Evolutionary conservation across 2,888 invertebrate species (phyloP), one percentile per base, ranked within the genome.

Genomic region (Platynereis dumerilii): DNA sequence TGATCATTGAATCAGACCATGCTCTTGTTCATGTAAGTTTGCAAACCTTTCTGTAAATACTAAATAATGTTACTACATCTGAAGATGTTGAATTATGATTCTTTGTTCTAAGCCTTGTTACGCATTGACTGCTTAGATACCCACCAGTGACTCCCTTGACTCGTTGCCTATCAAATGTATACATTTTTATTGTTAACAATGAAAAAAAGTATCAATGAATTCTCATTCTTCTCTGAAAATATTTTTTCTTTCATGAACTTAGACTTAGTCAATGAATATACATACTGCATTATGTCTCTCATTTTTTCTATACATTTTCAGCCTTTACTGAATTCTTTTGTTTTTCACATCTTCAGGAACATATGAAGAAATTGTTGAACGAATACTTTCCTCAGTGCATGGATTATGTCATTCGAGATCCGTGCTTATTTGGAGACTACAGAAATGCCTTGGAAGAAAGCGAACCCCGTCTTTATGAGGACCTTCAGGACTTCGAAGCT

Each of bases 401-500:
- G 2, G 91, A 92, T 54, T 92, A 91, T 79, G 89, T 88, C 0
- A 86, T 93, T 75, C 87, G 92, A 17, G 91, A 95, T 84, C 96
- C 96, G 0, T 78, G 94, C 58, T 86, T 96, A 0, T 96, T 91
- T 79, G 95, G 95, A 0, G 95, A 96, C 80, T 95, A 91, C 77
- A 87, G 94, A 54, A 94, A 94, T 77, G 92, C 94, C 0, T 86
- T 91, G 29, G 91, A 91, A 70, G 92, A 93, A 77, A 89, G 89
- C 0, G 93, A 93, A 73, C 86, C 89, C 0, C 86, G 95, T 64
- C 89, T 89, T 73, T 96, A 96, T 77, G 95, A 96, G 79, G 95
- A 96, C 80, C 86, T 96, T 17, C 86, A 94, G 7, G 94, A 96
- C 81, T 96, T 93, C 78, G 91, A 93, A 75, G 93, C 94, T 0